Percentiles rank a stretch among this genome's conserved stretches.
Conservation (phyloP, 2,797 vertebrate species). For the Columba guinea region DNA sequence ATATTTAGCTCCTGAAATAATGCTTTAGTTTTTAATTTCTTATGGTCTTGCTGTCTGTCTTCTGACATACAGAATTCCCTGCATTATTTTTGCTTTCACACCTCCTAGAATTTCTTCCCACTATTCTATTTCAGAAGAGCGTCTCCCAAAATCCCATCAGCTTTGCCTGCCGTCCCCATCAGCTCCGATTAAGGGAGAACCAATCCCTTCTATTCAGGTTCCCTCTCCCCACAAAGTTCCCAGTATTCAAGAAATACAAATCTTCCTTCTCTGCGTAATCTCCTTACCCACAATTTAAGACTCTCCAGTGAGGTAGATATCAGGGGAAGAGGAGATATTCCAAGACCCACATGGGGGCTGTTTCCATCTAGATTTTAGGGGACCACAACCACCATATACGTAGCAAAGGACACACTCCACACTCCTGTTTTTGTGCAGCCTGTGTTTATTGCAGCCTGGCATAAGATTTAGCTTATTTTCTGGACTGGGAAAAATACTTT, state of each 20-base stretch:
- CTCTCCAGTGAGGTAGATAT: background rate
- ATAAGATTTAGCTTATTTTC: background rate
- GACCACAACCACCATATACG: accelerated
- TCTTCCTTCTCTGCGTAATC: background rate
- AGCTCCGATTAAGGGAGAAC: conserved; percentile 27
- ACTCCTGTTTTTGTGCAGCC: background rate
- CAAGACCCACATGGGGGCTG: accelerated
- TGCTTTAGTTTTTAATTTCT: conserved; percentile 1
- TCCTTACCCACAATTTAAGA: background rate
- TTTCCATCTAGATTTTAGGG: background rate
- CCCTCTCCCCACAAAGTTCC: background rate
- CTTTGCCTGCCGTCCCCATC: background rate
- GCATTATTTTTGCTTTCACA: background rate
- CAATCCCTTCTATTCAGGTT: conserved; percentile 7
- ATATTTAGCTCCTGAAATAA: background rate
- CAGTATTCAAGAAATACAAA: background rate
- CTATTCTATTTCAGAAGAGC: conserved; percentile 29
- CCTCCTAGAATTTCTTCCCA: conserved; percentile 23
- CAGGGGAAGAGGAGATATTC: background rate
- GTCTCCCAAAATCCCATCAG: conserved; percentile 39
- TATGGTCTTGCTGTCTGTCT: background rate
- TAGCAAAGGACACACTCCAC: accelerated
- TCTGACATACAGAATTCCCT: background rate
- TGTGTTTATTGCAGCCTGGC: background rate
- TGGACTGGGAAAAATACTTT: background rate